Percentiles rank a stretch among this genome's conserved stretches.
These are phyloP conservation scores for Trissolcus basalis DNA, from an alignment of 1,140 invertebrate species.

Conservation along the genomic window DNA sequence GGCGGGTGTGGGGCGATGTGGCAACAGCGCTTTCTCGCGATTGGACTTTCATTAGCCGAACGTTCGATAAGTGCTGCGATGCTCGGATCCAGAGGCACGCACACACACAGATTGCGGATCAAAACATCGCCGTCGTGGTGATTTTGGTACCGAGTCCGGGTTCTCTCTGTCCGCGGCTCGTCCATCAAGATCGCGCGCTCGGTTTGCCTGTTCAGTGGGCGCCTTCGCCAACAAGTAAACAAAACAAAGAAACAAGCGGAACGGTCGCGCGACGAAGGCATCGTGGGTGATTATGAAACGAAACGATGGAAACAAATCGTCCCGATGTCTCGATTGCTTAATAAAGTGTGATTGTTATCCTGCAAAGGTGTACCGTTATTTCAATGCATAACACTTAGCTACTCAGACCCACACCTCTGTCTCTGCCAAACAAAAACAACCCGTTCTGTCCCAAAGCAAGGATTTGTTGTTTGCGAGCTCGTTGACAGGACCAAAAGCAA, in stretches of 20 bases:
- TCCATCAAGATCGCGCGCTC: constrained; percentile 7
- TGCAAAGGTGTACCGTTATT: constrained; percentile 50
- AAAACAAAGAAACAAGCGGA: constrained; percentile 2
- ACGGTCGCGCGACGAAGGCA: not conserved
- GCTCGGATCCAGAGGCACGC: constrained; percentile 5
- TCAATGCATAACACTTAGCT: constrained; percentile 41
- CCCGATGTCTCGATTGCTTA: constrained; percentile 24
- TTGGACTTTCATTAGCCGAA: constrained; percentile 50
- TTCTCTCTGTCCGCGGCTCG: constrained; percentile 18
- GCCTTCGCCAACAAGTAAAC: not conserved
- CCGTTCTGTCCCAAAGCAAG: not conserved
- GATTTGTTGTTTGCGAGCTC: constrained; percentile 5
- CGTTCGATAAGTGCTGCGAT: constrained; percentile 48
- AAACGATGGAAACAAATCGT: constrained; percentile 37
- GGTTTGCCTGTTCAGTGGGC: not conserved
- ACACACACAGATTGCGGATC: constrained; percentile 25
- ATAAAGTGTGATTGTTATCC: constrained; percentile 50
- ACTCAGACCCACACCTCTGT: constrained; percentile 29
- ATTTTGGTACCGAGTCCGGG: constrained; percentile 26
- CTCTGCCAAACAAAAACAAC: constrained; percentile 13
- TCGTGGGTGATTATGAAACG: constrained; percentile 50
- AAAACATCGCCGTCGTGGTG: constrained; percentile 35
- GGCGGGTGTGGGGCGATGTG: not conserved
- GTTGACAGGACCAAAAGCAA: constrained; percentile 12
- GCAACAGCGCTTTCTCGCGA: constrained; percentile 11